phyloP scores from a whole-genome alignment of 2,797 vertebrate genomes.

The Crenuchus spilurus region DNA sequence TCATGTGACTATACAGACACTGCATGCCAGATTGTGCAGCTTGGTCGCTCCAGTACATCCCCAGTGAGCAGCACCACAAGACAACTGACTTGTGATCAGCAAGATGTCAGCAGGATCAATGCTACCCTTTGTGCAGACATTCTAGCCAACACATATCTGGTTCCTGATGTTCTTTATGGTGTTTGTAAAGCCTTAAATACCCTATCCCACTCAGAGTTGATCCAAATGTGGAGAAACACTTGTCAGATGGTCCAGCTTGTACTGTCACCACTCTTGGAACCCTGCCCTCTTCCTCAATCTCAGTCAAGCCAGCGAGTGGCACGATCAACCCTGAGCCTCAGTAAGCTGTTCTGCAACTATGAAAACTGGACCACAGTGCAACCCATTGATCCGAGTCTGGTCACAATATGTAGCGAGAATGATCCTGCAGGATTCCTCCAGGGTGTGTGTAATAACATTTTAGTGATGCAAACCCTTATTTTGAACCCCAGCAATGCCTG shows the following conservation, averaged over 20 bases:
- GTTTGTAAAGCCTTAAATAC: conserved; percentile 69
- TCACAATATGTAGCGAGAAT: conserved; percentile 77
- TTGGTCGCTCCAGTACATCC: conserved; percentile 45
- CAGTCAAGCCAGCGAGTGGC: conserved; percentile 41
- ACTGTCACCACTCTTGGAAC: conserved; percentile 58
- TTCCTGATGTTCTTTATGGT: conserved; percentile 53
- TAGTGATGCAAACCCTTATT: conserved; percentile 67
- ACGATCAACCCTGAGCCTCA: conserved; percentile 69
- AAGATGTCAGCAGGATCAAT: conserved; percentile 66
- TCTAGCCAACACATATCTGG: conserved; percentile 45
- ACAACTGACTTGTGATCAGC: conserved; percentile 65
- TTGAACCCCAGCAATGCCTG: conserved; percentile 69
- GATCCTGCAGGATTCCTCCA: conserved; percentile 65
- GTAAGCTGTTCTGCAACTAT: conserved; percentile 74
- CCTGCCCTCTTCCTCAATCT: conserved; percentile 30
- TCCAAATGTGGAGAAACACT: conserved; percentile 69
- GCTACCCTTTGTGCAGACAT: conserved; percentile 73
- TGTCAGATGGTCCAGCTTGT: conserved; percentile 65
- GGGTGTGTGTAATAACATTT: conserved; percentile 68
- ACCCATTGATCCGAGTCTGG: conserved; percentile 62
- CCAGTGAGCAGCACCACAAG: not conserved
- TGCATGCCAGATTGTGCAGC: conserved; percentile 58
- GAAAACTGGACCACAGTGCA: conserved; percentile 64
- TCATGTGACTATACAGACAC: conserved; percentile 62
- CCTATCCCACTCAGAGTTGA: conserved; percentile 61